Conservation (phyloP, 2,888 invertebrate species). For the Anarsia innoxiella region DNA sequence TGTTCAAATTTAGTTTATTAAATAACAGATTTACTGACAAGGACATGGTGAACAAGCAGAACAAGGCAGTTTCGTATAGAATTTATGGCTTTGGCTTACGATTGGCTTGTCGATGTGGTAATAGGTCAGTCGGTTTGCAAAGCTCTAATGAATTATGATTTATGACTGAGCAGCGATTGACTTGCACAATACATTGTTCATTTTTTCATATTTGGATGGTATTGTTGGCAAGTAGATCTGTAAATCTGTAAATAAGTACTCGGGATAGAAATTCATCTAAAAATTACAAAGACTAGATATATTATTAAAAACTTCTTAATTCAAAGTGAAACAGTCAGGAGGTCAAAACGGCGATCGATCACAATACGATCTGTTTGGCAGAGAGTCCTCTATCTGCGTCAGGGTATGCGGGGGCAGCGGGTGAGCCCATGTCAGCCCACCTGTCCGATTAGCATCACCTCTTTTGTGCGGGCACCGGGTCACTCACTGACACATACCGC, state of each 20-base stretch:
- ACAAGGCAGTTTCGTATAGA: slow-evolving; percentile 23
- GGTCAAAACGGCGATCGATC: slow-evolving; percentile 46
- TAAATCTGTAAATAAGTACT: no score
- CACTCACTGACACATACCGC: slow-evolving; percentile 46
- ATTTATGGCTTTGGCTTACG: slow-evolving; percentile 3
- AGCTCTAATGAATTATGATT: slow-evolving; percentile 54
- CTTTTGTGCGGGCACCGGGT: slow-evolving; percentile 45
- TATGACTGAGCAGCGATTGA: slow-evolving; percentile 31
- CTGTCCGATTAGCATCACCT: slow-evolving; percentile 73
- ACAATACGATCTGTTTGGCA: slow-evolving; percentile 40
- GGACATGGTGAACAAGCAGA: slow-evolving; percentile 22
- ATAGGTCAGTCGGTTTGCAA: slow-evolving; percentile 44
- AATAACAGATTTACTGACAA: slow-evolving; percentile 16
- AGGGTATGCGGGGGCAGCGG: slow-evolving; percentile 23
- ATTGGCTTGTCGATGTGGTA: slow-evolving; percentile 27
- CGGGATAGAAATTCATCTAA: no score
- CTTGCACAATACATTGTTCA: slow-evolving; percentile 35
- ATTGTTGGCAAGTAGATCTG: slow-evolving; percentile 24
- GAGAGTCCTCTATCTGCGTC: slow-evolving; percentile 20
- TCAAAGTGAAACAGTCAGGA: slow-evolving; percentile 22
- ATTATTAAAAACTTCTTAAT: not conserved
- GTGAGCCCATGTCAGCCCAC: slow-evolving; percentile 52
- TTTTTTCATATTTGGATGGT: slow-evolving; percentile 35
- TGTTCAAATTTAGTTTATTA: slow-evolving; percentile 17
- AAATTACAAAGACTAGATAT: no score